Evolutionary conservation across 2,113 vertebrate genomes (phyloP).

Genomic region (Bostrychus sinensis): DNA sequence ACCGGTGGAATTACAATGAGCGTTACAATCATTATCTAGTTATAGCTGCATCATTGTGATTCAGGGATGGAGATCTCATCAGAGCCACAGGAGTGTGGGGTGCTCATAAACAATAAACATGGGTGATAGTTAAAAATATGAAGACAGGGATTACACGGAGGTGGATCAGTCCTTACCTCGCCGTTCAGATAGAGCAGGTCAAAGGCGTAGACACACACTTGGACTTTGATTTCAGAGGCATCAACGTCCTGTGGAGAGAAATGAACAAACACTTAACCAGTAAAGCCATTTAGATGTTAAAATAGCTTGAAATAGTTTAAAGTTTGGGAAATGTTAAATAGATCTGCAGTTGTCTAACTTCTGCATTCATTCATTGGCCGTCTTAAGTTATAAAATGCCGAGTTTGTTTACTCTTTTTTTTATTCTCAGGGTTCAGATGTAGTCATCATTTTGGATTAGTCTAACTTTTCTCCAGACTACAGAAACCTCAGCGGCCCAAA

Average conservation of each 20-base stretch:
- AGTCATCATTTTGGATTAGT: too few species aligned
- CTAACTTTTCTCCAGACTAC: too few species aligned
- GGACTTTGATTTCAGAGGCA: constrained; percentile 87
- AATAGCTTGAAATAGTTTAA: background rate
- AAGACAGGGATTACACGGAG: background rate
- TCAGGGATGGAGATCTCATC: constrained; percentile 47
- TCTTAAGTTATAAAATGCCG: too few species aligned
- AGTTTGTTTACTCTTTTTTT: too few species aligned
- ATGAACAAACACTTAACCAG: constrained; percentile 22
- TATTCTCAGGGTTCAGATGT: too few species aligned
- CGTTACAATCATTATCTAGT: constrained; percentile 63
- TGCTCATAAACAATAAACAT: constrained; percentile 33
- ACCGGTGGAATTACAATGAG: constrained; percentile 65
- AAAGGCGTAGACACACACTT: constrained; percentile 91
- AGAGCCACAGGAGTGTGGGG: background rate
- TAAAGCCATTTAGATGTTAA: background rate
- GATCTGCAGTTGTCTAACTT: too few species aligned
- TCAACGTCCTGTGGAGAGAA: constrained; percentile 84
- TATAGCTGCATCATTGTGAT: constrained; percentile 62
- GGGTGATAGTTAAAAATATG: constrained; percentile 13
- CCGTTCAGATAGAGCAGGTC: constrained; percentile 92
- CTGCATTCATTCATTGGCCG: too few species aligned
- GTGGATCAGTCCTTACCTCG: constrained; percentile 79
- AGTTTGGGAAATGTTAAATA: too few species aligned
- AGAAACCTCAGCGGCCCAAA: too few species aligned